Conservation (phyloP, 2,888 invertebrate genomes). For the Cerastis leucographa region DNA sequence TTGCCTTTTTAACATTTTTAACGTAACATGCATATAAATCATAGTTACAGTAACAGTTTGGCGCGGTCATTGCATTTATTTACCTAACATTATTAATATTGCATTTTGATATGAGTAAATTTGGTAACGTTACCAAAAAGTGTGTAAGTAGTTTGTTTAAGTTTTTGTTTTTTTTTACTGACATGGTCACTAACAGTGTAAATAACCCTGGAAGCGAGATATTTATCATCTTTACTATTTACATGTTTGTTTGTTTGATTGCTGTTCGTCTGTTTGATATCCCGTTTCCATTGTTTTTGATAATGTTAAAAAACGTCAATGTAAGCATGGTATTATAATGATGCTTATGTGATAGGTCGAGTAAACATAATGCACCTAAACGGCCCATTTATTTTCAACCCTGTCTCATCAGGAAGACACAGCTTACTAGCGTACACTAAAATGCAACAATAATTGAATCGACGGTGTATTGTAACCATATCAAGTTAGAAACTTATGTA, state of each 20-base stretch:
- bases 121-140: neutral
- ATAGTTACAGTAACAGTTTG: constrained; percentile 54
- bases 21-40: constrained; percentile 51
- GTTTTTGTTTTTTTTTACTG: too few species aligned
- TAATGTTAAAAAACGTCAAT: neutral
- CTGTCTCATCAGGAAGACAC: neutral
- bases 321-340: neutral
- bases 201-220: too few species aligned
- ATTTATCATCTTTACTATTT: too few species aligned
- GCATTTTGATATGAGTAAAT: constrained; percentile 3
- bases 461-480: neutral
- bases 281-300: too few species aligned
- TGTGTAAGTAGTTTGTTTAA: too few species aligned
- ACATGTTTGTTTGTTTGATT: too few species aligned
- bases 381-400: neutral
- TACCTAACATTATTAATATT: constrained; percentile 26
- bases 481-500: neutral
- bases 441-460: neutral
- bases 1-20: constrained; percentile 55
- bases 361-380: neutral
- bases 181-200: too few species aligned
- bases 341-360: neutral
- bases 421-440: neutral
- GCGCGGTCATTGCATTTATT: constrained; percentile 33
- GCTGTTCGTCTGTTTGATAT: too few species aligned